phyloP scores from a whole-genome alignment of 2,113 vertebrate genomes.

The Dromaius novaehollandiae region DNA sequence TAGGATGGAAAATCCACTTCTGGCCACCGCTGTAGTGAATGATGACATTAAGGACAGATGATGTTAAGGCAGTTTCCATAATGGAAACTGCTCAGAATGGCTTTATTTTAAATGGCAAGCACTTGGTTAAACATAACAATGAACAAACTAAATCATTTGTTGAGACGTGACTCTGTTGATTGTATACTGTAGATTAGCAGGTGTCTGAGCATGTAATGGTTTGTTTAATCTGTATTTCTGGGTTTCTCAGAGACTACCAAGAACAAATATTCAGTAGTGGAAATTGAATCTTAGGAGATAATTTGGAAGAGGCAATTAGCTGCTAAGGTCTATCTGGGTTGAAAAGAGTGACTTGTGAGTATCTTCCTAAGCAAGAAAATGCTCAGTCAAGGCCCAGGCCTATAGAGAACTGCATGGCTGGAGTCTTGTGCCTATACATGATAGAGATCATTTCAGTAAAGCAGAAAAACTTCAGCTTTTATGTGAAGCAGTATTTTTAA shows the following conservation, averaged over 20 bases:
- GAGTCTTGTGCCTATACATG: neutral
- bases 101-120: slow-evolving; percentile 47
- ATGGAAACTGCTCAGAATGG: neutral
- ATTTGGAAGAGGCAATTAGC: slow-evolving; percentile 21
- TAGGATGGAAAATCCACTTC: slow-evolving; percentile 45
- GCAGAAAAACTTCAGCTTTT: neutral
- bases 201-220: slow-evolving; percentile 29
- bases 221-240: slow-evolving; percentile 45
- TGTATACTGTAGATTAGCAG: slow-evolving; percentile 12
- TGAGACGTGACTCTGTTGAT: slow-evolving; percentile 28
- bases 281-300: slow-evolving; percentile 29
- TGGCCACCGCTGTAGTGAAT: neutral
- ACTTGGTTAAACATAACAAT: slow-evolving; percentile 20
- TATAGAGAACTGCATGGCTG: neutral
- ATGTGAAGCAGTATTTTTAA: neutral
- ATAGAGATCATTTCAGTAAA: neutral
- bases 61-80: neutral
- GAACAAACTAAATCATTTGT: slow-evolving; percentile 3
- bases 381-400: neutral
- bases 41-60: slow-evolving; percentile 10
- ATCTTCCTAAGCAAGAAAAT: neutral
- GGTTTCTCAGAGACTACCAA: neutral
- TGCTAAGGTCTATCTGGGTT: neutral
- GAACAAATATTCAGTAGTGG: neutral
- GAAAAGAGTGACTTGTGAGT: neutral